Base-by-base conservation (phyloP, 2,797 vertebrate genomes). In the Tapera naevia region DNA sequence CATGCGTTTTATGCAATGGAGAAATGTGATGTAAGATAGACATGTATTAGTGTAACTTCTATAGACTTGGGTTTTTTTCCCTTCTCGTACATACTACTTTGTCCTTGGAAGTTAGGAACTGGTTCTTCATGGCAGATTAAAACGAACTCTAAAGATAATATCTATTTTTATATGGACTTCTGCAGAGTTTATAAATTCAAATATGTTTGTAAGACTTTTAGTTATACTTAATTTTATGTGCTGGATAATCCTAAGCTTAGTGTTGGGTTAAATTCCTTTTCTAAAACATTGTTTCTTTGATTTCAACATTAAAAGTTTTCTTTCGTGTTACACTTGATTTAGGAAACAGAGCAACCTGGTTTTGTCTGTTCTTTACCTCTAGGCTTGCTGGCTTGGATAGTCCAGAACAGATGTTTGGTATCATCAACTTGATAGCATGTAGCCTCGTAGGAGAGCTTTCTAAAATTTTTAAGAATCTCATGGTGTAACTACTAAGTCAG, bases 21-120 rank as follows among this genome's bases (percentile, higher is more conserved):
- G 3, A 18, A 64, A 12, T 64, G 19, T 17, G 11, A 37, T 60
- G 6, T 13, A 22, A 70, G 30, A 16, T 50, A 45, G 10, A 2
- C 1, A n/a, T n/a, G 13, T 32, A 0, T 32, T 72, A 5, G 39
- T 70, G 1, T 69, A 83, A 23, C 53, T 72, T 79, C 8, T 17
- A 4, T 32, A 5, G 17, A 17, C 1, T 48, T 83, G 1, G 3
- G 15, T 37, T 24, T 28, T 30, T 39, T 7, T 1, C 7, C 7
- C 7, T 66, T 30, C 7, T 61, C 53, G 24, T 30, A 33, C 3
- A 3, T 23, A 4, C 13, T 80, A 3, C 8, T 48, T 60, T 67
- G 8, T 45, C 33, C 15, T 76, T 67, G 17, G 13, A 62, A 79
- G 14, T 48, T 22, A 53, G 16, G 21, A 70, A 54, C 14, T 30